Evolutionary conservation across 2,797 vertebrate species (phyloP).

Genomic region (Amazonetta brasiliensis): DNA sequence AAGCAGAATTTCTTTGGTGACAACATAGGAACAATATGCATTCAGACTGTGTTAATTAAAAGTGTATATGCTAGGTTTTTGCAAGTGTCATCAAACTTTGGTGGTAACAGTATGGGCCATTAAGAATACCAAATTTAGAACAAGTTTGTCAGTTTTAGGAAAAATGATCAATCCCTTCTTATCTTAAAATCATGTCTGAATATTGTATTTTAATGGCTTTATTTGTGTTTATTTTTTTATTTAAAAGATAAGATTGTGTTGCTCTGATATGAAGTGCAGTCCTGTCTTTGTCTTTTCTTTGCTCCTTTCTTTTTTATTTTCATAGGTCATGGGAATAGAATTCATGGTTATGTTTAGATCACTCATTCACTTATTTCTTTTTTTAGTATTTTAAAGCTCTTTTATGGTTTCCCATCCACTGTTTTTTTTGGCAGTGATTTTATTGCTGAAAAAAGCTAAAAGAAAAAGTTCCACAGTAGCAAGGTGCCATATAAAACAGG

Average conservation of each 20-base stretch:
- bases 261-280: neutral
- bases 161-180: neutral
- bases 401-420: constrained; percentile 76
- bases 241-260: constrained; percentile 6
- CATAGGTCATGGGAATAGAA: constrained; percentile 74
- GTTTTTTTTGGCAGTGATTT: constrained; percentile 75
- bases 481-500: constrained; percentile 81
- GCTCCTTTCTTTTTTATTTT: constrained; percentile 11
- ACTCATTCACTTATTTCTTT: constrained; percentile 72
- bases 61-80: neutral
- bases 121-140: neutral
- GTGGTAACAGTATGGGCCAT: neutral
- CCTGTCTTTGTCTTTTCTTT: constrained; percentile 28
- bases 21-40: neutral
- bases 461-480: constrained; percentile 73
- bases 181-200: constrained; percentile 4
- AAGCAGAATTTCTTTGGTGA: neutral
- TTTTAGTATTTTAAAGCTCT: constrained; percentile 74
- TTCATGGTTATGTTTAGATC: constrained; percentile 70
- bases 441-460: constrained; percentile 62
- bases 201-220: constrained; percentile 32
- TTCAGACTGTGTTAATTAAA: neutral
- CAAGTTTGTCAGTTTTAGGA: neutral
- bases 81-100: neutral
- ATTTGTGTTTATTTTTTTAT: constrained; percentile 19